Evolutionary conservation across 1,140 invertebrate species (phyloP).

Genomic region (Asobara japonica): DNA sequence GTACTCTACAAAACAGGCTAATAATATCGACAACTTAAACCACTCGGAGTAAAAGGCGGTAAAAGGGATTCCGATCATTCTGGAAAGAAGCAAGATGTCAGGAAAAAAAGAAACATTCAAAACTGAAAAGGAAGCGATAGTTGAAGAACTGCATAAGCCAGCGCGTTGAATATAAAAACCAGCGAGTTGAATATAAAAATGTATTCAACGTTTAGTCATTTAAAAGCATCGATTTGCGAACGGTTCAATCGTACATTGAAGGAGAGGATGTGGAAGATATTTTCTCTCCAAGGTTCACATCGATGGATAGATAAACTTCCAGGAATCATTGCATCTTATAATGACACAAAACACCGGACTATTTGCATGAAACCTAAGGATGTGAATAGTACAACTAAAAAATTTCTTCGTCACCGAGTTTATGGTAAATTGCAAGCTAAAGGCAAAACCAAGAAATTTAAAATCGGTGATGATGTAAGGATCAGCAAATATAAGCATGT

Average conservation of each 20-base stretch:
- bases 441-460: not conserved
- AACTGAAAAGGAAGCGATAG: not conserved
- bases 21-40: not conserved
- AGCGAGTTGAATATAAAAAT: constrained; percentile 13
- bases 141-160: constrained; percentile 6
- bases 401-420: not conserved
- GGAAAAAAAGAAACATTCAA: not conserved
- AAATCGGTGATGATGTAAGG: constrained; percentile 15
- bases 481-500: constrained; percentile 24
- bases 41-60: not conserved
- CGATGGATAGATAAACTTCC: not conserved
- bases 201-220: constrained; percentile 26
- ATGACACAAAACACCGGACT: constrained; percentile 22
- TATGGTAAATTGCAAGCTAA: not conserved
- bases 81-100: not conserved
- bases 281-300: not conserved
- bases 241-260: too few species aligned
- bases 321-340: not conserved
- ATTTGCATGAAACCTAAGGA: constrained; percentile 7
- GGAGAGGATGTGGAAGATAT: too few species aligned
- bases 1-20: not conserved
- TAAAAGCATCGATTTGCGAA: too few species aligned
- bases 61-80: not conserved
- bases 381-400: not conserved
- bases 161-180: constrained; percentile 6